Percentiles rank a stretch among this genome's conserved stretches.
These are phyloP conservation scores for Cantharis rustica DNA, from an alignment of 2,888 invertebrate genomes.

Conservation along the genomic window DNA sequence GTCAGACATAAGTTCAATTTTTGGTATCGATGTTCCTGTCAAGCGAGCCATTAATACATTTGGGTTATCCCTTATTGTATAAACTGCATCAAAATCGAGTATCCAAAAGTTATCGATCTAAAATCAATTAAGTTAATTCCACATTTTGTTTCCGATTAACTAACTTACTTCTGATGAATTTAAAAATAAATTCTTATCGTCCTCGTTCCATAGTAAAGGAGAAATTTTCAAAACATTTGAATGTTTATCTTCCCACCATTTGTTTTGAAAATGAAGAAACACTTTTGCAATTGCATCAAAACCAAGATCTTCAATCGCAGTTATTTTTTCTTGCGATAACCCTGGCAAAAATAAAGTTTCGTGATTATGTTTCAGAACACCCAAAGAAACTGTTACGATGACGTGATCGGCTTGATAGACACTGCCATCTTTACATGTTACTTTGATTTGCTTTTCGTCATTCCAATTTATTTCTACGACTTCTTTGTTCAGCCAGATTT, in stretches of 20 bases:
- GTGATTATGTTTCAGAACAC: background rate
- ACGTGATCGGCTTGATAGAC: background rate
- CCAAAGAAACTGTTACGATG: background rate
- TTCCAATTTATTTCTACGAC: conserved; percentile 43
- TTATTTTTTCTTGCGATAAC: conserved; percentile 9
- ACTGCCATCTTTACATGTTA: background rate
- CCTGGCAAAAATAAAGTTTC: background rate
- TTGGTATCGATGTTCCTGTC: conserved; percentile 64
- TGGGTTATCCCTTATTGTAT: conserved; percentile 63
- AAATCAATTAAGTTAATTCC: background rate
- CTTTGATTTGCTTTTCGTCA: background rate
- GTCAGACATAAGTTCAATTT: conserved; percentile 64
- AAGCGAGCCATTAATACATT: conserved; percentile 70
- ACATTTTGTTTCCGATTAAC: no score
- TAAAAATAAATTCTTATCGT: conserved; percentile 43
- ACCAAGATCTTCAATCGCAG: conserved; percentile 60
- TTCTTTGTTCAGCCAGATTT: conserved; percentile 45
- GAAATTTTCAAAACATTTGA: conserved; percentile 48
- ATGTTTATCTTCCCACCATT: conserved; percentile 61
- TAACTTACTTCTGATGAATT: background rate
- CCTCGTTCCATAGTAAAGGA: conserved; percentile 59
- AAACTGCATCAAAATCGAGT: conserved; percentile 65
- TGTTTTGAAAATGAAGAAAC: conserved; percentile 61
- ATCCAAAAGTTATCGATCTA: conserved; percentile 58
- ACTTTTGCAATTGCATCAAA: conserved; percentile 69